A percentile compares a stretch with the other conserved stretches of the same genome.
Conservation (phyloP, 1,140 invertebrate species). For the Drosophila bocqueti region DNA sequence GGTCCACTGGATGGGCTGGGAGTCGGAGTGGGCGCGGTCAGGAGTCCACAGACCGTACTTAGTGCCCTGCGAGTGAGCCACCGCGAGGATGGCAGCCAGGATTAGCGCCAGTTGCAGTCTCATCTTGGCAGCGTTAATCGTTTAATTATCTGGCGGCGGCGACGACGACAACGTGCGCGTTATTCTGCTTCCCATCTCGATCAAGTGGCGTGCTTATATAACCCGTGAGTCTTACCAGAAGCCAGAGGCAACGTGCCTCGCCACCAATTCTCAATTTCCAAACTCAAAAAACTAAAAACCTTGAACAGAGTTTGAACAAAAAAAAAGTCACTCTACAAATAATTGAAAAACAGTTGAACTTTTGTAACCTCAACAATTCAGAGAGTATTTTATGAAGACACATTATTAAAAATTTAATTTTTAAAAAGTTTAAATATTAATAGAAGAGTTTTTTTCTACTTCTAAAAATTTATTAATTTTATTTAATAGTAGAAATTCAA, state of each 20-base stretch:
- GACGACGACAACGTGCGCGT: conserved; percentile 26
- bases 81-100: conserved; percentile 13
- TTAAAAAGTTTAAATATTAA: background rate
- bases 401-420: background rate
- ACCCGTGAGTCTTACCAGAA: conserved; percentile 38
- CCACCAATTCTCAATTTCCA: conserved; percentile 53
- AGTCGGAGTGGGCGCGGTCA: conserved; percentile 65
- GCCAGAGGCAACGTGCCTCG: conserved; percentile 53
- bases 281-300: conserved; percentile 25
- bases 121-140: conserved; percentile 38
- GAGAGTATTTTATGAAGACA: background rate
- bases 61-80: conserved; percentile 58
- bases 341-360: conserved; percentile 40
- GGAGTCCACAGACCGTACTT: conserved; percentile 77
- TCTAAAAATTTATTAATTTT: background rate
- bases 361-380: background rate
- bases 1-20: conserved; percentile 83
- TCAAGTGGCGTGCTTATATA: conserved; percentile 62
- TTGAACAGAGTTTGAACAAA: conserved; percentile 28
- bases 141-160: conserved; percentile 9
- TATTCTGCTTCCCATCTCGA: conserved; percentile 39
- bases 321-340: conserved; percentile 36
- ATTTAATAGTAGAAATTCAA: background rate
- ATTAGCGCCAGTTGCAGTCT: conserved; percentile 18
- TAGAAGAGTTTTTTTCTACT: background rate